Evolutionary conservation across 2,888 invertebrate genomes (phyloP), one percentile per base, ranked within the genome.

Genomic region (Incurvaria masculella): DNA sequence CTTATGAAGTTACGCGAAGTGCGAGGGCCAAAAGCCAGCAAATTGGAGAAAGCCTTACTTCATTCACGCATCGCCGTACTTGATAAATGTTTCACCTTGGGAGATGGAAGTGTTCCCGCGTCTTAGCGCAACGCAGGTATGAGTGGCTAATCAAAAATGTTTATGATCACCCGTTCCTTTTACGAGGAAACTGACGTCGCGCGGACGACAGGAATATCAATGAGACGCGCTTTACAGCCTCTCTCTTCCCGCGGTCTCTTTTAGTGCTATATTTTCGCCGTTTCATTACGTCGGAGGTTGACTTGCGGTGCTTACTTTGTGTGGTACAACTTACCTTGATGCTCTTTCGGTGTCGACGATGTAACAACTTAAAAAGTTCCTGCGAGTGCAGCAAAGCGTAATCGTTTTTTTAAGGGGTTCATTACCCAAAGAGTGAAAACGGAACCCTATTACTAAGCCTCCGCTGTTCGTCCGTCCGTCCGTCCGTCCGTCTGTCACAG

Each of bases 71-170:
- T 4, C 5, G 23, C 23, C 14, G 11, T 33, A 33, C 33, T 33
- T 33, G 14, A 33, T 33, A 33, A 33, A 33, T 14, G 33, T 33
- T 33, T 33, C 33, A 33, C 3, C 33, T 3, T 8, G 14, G 33
- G 4, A 14, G 33, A 33, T 33, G 33, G 33, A 33, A 33, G 33
- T 14, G 33, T 33, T 23, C 23, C n/a, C 23, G 23, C 23, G 23
- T 23, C 23, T 4, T 6, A 33, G 33, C 33, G 33, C 11, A n/a
- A n/a, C n/a, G 11, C 33, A 33, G 33, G 33, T 33, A 33, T 21
- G 23, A 18, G 63, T 56, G 65, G 62, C 70, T 78, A 74, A 78
- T 76, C 76, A 76, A 76, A 75, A 74, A 76, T 75, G 76, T 76
- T 78, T 76, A 78, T 75, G 76, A 74, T 74, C 73, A 68, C 72